phyloP scores from a whole-genome alignment of 2,113 vertebrate species.

The Noctilio leporinus region DNA sequence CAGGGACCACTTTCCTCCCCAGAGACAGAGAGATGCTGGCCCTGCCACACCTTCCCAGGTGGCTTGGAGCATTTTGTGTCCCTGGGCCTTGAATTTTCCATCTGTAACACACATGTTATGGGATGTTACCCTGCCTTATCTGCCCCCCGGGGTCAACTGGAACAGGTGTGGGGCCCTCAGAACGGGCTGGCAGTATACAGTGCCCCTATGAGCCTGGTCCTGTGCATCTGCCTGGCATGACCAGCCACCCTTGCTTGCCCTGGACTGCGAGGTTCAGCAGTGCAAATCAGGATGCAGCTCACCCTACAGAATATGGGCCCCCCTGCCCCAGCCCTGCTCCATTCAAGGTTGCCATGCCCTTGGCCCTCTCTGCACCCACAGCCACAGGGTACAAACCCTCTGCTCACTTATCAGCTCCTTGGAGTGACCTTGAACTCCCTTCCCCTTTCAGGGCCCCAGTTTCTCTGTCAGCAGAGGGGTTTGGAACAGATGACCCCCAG shows the following conservation, averaged over 20 bases:
- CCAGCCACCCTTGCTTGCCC: not conserved
- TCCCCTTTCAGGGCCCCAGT: not conserved
- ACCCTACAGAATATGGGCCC: rapidly evolving
- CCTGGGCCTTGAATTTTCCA: not conserved
- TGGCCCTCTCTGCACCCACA: not conserved
- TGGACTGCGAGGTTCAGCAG: not conserved
- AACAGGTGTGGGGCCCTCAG: not conserved
- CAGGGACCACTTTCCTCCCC: not conserved
- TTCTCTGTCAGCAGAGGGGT: not conserved
- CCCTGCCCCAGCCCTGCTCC: not conserved
- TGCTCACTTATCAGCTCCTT: not conserved
- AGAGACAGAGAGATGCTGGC: not conserved
- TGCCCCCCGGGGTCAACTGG: not conserved
- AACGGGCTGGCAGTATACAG: not conserved
- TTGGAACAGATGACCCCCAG: not conserved
- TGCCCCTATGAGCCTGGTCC: not conserved
- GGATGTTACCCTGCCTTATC: not conserved
- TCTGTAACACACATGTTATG: not conserved
- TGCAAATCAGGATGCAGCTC: not conserved
- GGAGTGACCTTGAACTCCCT: slow-evolving; percentile 19
- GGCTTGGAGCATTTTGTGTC: not conserved
- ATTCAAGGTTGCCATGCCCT: too few relatives aligned
- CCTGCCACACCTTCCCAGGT: not conserved
- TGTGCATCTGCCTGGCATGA: not conserved
- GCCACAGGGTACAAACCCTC: not conserved